Conservation (phyloP, 2,113 vertebrate species). For the Dermatemys mawii region DNA sequence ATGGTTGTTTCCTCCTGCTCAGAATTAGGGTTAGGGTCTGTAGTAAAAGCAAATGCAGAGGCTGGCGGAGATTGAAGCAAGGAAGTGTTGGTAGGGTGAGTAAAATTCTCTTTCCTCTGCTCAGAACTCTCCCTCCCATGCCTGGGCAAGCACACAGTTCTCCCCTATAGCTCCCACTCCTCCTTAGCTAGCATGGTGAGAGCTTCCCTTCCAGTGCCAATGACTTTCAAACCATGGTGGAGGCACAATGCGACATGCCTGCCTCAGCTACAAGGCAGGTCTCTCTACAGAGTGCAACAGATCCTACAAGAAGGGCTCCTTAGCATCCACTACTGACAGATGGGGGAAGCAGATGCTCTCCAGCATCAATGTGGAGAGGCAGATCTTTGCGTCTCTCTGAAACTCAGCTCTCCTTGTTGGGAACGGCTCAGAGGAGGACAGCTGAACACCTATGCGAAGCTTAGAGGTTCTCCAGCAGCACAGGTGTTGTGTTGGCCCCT, state of each 20-base stretch:
- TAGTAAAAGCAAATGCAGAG: background rate
- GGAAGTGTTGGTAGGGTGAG: background rate
- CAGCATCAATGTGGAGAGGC: constrained; percentile 34
- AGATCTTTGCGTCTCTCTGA: constrained; percentile 43
- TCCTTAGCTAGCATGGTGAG: background rate
- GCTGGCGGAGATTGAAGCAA: background rate
- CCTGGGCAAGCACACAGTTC: background rate
- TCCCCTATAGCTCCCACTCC: background rate
- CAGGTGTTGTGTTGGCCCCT: background rate
- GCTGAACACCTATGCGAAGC: background rate
- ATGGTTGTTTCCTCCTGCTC: background rate
- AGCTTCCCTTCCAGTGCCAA: background rate
- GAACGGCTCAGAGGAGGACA: background rate
- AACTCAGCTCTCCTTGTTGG: constrained; percentile 51
- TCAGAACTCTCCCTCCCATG: background rate
- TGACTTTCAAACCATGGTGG: background rate
- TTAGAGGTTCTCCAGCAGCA: background rate
- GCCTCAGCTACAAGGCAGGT: constrained; percentile 49
- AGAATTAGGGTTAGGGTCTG: background rate
- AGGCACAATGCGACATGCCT: background rate
- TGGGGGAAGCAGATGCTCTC: constrained; percentile 44
- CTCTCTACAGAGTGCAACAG: background rate
- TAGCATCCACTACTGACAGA: no score
- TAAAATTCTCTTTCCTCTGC: background rate
- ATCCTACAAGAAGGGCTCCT: constrained; percentile 32